Evolutionary conservation across 1,140 invertebrate species (phyloP), one percentile per base, ranked within the genome.

Genomic region (Cydia amplana): DNA sequence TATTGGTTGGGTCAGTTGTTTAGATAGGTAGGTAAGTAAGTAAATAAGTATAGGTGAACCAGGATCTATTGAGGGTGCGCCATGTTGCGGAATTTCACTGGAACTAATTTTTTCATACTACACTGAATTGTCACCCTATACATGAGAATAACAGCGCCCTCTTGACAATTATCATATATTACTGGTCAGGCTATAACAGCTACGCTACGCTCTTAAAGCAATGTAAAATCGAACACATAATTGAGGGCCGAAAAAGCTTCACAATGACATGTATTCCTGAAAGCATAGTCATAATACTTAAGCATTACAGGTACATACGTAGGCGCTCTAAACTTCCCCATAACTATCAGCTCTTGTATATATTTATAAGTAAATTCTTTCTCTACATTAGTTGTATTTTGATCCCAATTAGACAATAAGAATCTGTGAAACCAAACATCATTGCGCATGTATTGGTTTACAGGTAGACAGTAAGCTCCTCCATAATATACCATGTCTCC

Each of bases 401-500:
- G 81, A 70, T 94, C 93, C 98, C 98, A 99, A 60, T 95, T 91
- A 1, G 97, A 96, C 95, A 99, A 97, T 98, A 98, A 98, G 92
- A 97, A 99, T 65, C 98, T 98, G 83, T 94, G 89, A 18, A 98
- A 94, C 65, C 88, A 89, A 75, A 98, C 94, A 91, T 99, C 95
- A 83, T 97, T 97, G 82, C 99, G 99, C 80, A 99, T 98, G n/a
- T 98, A 94, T 18, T 95, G 94, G 14, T 96, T 95, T 2, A 95
- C 96, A 16, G 98, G 98, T 85, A 98, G 95, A 79, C 96, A 94
- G 0, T 97, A 98, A 96, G 99, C 99, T 65, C 97, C 98, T 20
- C 98, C 99, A 92, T 99, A 99, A 63, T 98, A 99, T 1, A 99
- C 97, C 93, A 99, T 95, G 0, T 95, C 93, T 12, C 97, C 96